Evolutionary conservation across 2,113 vertebrate species (phyloP), one percentile per base, ranked within the genome.

Genomic region (Periophthalmus modestus): DNA sequence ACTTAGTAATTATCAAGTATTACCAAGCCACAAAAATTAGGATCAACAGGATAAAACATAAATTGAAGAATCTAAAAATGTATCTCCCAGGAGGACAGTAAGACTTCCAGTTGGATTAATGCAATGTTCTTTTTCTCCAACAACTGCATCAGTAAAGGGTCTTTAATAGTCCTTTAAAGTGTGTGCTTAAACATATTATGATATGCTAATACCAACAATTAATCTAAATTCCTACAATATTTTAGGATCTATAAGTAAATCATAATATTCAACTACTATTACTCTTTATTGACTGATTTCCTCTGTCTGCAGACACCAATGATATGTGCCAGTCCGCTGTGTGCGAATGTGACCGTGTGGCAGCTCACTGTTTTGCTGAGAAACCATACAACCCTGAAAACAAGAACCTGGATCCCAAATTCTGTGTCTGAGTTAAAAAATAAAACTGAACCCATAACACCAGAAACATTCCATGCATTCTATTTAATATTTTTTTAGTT

Each of bases 341-440:
- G 88, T 98, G 97, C 9, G 90, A 96, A 28, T 98, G 97, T 0
- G 96, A 98, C 75, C 94, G 93, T 0, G 2, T 34, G 0, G 95
- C 95, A 0, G 94, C 96, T 82, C 80, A 85, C 58, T 98, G 97
- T 90, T 97, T 98, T 28, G 88, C 94, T 36, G 66, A 69, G 67
- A 36, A 59, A 0, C 66, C 82, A 0, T 97, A 96, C 87, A 89
- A 94, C 72, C 0, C 80, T 0, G 77, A 89, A 23, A 58, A 93
- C 89, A 91, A 92, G 74, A 62, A 91, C 84, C 67, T 92, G 67
- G 79, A 91, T 69, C 39, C 59, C 2, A 66, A 78, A 2, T 72
- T 85, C 74, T 94, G 93, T 46, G 69, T n/a, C n/a, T 89, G 83
- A 92, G 46, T 68, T 24, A 34, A 2, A 48, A 24, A 33, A 19